A percentile compares a stretch with the other conserved stretches of the same genome.
Conservation (phyloP, 2,888 invertebrate species). For the Drosophila putrida region DNA sequence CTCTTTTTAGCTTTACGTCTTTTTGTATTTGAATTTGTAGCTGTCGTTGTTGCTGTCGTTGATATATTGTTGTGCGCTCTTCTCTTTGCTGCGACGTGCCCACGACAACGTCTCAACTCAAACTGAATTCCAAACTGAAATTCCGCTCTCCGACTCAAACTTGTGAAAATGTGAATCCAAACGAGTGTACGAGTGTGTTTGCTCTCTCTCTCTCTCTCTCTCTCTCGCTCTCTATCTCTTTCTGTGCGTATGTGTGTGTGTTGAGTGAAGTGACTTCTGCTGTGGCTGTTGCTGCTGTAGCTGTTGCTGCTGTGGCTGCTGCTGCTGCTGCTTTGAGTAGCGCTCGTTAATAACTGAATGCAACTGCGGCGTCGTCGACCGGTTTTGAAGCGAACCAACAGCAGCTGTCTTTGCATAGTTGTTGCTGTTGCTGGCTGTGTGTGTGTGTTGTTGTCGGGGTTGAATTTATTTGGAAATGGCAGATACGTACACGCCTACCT, state of each 20-base stretch:
- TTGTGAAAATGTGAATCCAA: conserved; percentile 64
- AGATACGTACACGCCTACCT: conserved; percentile 82
- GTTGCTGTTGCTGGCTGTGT: conserved; percentile 36
- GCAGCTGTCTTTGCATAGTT: conserved; percentile 46
- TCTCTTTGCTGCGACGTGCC: conserved; percentile 69
- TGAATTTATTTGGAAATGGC: conserved; percentile 82
- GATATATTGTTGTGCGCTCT: conserved; percentile 41
- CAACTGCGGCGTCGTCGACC: conserved; percentile 82
- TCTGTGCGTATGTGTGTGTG: conserved; percentile 39
- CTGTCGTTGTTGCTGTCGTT: conserved; percentile 18
- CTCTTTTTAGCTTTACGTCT: conserved; percentile 60
- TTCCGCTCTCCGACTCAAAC: conserved; percentile 81
- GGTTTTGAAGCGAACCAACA: conserved; percentile 80
- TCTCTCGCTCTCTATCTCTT: conserved; percentile 26
- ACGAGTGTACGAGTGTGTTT: conserved; percentile 3
- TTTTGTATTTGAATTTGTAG: conserved; percentile 28
- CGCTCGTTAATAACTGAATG: conserved; percentile 84
- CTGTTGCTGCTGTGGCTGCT: conserved; percentile 47
- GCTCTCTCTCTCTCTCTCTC: conserved; percentile 11
- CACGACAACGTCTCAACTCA: conserved; percentile 80
- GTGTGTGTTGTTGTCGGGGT: conserved; percentile 59
- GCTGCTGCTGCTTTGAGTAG: conserved; percentile 76
- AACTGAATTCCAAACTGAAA: conserved; percentile 77
- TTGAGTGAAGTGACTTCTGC: conserved; percentile 80
- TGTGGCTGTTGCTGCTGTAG: conserved; percentile 59